Conservation (phyloP, 2,888 invertebrate genomes). For the Drosophila atroscutellata region DNA sequence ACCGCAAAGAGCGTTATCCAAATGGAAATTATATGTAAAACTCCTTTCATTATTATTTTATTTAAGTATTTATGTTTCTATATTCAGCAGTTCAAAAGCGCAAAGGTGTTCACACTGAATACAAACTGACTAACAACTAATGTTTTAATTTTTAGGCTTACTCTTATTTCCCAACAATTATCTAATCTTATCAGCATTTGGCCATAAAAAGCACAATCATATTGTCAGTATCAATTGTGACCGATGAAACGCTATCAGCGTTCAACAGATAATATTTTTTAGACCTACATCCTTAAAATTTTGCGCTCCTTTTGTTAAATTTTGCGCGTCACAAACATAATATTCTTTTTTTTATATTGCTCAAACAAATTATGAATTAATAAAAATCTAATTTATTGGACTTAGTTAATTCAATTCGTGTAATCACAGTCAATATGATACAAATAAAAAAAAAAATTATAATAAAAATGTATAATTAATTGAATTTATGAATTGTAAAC, state of each 20-base stretch:
- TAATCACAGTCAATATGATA: not conserved
- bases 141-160: conserved; percentile 26
- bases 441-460: not conserved
- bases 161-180: conserved; percentile 30
- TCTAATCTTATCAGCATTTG: conserved; percentile 54
- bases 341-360: no score
- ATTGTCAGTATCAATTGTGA: conserved; percentile 6
- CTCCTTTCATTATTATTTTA: conserved; percentile 31
- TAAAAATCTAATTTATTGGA: not conserved
- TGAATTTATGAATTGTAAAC: not conserved
- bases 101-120: conserved; percentile 10
- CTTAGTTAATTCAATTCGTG: not conserved
- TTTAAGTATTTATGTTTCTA: not conserved
- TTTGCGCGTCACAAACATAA: not conserved
- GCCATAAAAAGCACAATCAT: conserved; percentile 10
- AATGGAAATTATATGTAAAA: conserved; percentile 3
- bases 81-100: not conserved
- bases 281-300: not conserved
- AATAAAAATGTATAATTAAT: not conserved
- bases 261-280: not conserved
- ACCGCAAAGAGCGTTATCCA: conserved; percentile 13
- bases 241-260: conserved; percentile 4
- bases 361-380: not conserved
- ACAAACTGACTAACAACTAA: conserved; percentile 45
- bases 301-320: no score